These are phyloP conservation scores for Digitonthophagus gazella DNA, from an alignment of 2,888 invertebrate genomes.

Conservation along the genomic window DNA sequence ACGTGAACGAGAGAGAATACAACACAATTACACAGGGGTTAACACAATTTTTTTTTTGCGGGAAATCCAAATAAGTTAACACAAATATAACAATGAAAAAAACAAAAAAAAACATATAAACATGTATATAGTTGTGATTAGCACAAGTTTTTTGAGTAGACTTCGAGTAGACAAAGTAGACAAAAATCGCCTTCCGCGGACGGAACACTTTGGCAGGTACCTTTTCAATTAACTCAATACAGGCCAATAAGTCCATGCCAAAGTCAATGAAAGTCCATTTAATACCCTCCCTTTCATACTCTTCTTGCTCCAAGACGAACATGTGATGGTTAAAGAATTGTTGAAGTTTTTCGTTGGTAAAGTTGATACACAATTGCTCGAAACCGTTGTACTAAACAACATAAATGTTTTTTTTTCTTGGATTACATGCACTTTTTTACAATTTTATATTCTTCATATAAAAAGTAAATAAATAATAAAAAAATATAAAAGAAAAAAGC, in stretches of 20 bases:
- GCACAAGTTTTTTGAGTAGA: not conserved
- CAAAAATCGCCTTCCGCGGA: not conserved
- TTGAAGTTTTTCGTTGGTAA: constrained; percentile 96
- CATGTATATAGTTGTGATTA: not conserved
- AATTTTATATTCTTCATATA: not conserved
- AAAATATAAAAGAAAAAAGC: not conserved
- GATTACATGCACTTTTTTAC: not conserved
- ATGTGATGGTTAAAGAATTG: constrained; percentile 99
- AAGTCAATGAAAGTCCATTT: constrained; percentile 97
- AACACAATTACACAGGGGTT: constrained; percentile 21
- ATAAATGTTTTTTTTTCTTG: not conserved
- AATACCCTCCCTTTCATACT: constrained; percentile 92
- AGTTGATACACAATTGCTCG: constrained; percentile 98
- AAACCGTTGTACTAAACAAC: constrained; percentile 81
- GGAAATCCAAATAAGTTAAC: not conserved
- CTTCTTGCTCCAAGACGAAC: constrained; percentile 97
- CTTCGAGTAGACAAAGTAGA: constrained; percentile 1
- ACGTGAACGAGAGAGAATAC: constrained; percentile 31
- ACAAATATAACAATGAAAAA: too few relatives aligned
- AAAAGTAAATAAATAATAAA: not conserved
- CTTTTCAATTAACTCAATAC: constrained; percentile 95
- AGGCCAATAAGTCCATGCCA: constrained; percentile 93
- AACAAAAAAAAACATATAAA: not conserved
- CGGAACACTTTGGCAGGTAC: constrained; percentile 51
- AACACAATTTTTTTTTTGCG: constrained; percentile 6